A percentile compares a stretch with the other conserved stretches of the same genome.
phyloP scores from a whole-genome alignment of 2,888 invertebrate genomes.

The Lapara coniferarum region DNA sequence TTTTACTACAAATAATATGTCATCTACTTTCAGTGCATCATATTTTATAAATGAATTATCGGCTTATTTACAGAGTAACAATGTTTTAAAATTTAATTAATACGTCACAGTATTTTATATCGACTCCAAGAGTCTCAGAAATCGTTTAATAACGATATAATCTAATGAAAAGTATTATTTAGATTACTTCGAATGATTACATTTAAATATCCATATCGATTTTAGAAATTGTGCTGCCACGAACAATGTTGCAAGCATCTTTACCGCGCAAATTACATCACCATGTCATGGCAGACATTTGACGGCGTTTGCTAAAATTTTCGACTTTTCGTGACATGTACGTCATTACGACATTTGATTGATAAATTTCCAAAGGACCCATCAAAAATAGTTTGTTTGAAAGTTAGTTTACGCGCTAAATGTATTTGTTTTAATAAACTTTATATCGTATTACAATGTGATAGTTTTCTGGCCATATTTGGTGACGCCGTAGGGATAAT shows the following conservation, averaged over 20 bases:
- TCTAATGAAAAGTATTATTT: not conserved
- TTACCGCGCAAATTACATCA: constrained; percentile 75
- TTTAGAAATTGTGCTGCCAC: not conserved
- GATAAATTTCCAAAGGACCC: constrained; percentile 82
- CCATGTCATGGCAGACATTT: constrained; percentile 76
- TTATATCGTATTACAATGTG: constrained; percentile 69
- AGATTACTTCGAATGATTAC: not conserved
- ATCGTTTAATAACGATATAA: not conserved
- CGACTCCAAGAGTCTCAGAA: not conserved
- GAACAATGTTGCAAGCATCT: constrained; percentile 60
- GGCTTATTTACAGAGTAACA: not conserved
- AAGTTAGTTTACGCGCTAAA: constrained; percentile 82
- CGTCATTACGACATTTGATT: constrained; percentile 84
- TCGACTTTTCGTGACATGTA: constrained; percentile 83
- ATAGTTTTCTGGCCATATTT: constrained; percentile 66
- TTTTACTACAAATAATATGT: not conserved
- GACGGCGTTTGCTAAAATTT: constrained; percentile 65
- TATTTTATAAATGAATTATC: not conserved
- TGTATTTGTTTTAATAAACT: constrained; percentile 67
- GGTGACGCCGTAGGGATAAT: constrained; percentile 51
- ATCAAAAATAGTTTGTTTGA: constrained; percentile 83
- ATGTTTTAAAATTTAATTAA: not conserved
- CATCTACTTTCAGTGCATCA: too few relatives aligned
- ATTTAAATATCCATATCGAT: not conserved
- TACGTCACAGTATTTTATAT: not conserved